A percentile compares a stretch with the other conserved stretches of the same genome.
These are phyloP conservation scores for Dichetophora obliterata DNA, from an alignment of 2,888 invertebrate species.

Conservation along the genomic window DNA sequence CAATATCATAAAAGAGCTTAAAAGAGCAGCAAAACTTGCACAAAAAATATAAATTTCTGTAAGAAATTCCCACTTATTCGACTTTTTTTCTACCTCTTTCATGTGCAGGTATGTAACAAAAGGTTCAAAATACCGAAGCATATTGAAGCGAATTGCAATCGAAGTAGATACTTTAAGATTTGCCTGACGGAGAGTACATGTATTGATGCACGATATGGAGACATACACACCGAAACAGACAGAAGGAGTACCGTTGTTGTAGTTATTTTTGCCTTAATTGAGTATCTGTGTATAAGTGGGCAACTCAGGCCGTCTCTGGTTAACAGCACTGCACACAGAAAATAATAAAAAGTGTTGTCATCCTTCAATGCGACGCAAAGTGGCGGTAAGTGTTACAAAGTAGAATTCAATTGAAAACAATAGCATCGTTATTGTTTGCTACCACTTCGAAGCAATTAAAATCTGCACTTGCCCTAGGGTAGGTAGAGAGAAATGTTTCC, in stretches of 20 bases:
- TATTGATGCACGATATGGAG: not conserved
- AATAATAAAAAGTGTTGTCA: not conserved
- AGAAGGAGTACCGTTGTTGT: not conserved
- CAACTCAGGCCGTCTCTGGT: not conserved
- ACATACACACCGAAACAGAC: not conserved
- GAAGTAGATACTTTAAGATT: not conserved
- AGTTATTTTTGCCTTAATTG: constrained; percentile 10
- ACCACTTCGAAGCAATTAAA: not conserved
- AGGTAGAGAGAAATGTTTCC: not conserved
- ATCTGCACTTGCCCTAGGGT: not conserved
- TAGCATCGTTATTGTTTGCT: not conserved
- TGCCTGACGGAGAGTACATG: not conserved
- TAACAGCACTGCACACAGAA: not conserved
- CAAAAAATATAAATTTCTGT: not conserved
- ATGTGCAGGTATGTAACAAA: constrained; percentile 17
- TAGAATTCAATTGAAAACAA: not conserved
- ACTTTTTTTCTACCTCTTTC: not conserved
- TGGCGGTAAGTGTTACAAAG: not conserved
- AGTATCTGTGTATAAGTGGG: not conserved
- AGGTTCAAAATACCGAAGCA: not conserved
- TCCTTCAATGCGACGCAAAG: not conserved
- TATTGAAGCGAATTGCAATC: constrained; percentile 13
- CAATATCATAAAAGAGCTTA: not conserved
- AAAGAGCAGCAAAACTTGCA: not conserved
- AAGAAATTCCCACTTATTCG: constrained; percentile 14